A percentile compares a stretch with the other conserved stretches of the same genome.
Evolutionary conservation across 2,113 vertebrate species (phyloP).

Genomic region (Charadrius vociferus): DNA sequence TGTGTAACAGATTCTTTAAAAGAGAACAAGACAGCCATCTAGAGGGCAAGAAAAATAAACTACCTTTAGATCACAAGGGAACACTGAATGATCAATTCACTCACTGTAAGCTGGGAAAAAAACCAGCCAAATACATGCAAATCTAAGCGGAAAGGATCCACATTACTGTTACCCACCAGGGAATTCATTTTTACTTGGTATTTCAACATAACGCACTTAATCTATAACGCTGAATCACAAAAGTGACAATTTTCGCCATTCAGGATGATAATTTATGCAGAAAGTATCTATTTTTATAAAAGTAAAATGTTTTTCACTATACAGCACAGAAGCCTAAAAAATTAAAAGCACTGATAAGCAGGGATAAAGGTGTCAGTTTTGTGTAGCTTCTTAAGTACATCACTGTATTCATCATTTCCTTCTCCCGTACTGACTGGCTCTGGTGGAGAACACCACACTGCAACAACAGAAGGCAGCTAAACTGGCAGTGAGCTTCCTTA

Average conservation of each 20-base stretch:
- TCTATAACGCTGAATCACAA: neutral
- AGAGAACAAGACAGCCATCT: constrained; percentile 70
- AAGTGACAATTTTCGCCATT: neutral
- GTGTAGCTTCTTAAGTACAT: neutral
- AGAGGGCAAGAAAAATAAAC: neutral
- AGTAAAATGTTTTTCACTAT: neutral
- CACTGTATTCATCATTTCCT: neutral
- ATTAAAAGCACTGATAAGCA: neutral
- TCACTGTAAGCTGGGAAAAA: neutral
- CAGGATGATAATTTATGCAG: neutral
- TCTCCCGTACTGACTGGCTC: neutral
- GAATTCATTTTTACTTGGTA: neutral
- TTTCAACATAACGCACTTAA: neutral
- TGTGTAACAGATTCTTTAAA: neutral
- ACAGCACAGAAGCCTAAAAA: neutral
- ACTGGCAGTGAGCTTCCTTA: neutral
- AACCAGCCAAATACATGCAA: neutral
- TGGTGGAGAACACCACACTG: neutral
- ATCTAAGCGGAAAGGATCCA: neutral
- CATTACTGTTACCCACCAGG: neutral
- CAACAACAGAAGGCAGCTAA: neutral
- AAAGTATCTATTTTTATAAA: neutral
- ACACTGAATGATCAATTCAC: neutral
- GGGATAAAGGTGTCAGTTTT: neutral
- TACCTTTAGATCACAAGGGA: neutral